These are phyloP conservation scores for Pantala flavescens DNA, from an alignment of 1,140 invertebrate species.

Conservation along the genomic window DNA sequence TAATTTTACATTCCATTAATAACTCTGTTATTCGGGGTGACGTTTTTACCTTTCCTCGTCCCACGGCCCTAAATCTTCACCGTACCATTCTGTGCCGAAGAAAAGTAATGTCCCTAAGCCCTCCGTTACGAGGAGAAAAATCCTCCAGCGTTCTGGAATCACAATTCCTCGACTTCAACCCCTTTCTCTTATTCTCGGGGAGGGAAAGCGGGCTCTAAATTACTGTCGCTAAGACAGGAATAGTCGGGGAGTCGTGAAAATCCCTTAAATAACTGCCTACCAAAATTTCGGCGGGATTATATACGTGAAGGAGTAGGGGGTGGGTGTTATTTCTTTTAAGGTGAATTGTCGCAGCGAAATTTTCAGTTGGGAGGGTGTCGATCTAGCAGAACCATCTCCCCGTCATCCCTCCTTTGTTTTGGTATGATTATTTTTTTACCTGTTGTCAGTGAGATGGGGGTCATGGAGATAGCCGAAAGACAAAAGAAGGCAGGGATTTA, in stretches of 20 bases:
- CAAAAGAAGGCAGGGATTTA: neutral
- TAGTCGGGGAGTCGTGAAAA: neutral
- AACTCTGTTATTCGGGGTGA: neutral
- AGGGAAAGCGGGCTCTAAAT: neutral
- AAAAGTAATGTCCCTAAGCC: slow-evolving; percentile 1
- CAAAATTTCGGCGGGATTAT: slow-evolving; percentile 1
- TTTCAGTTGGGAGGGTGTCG: neutral
- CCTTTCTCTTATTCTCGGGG: neutral
- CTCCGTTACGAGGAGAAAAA: neutral
- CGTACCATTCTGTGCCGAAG: neutral
- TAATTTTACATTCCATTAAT: slow-evolving; percentile 11
- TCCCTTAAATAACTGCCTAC: slow-evolving; percentile 5
- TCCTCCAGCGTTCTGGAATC: neutral
- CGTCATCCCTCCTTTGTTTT: neutral
- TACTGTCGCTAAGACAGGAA: neutral
- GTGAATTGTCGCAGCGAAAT: neutral
- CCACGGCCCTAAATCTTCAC: neutral
- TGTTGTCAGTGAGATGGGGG: neutral
- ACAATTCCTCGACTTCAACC: neutral
- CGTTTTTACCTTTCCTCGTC: neutral
- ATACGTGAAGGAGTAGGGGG: neutral
- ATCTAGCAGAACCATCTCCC: neutral
- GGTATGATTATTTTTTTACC: neutral
- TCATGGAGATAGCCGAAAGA: slow-evolving; percentile 7
- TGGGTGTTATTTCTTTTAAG: neutral